phyloP scores from a whole-genome alignment of 2,113 vertebrate genomes.

The Oncorhynchus mykiss region DNA sequence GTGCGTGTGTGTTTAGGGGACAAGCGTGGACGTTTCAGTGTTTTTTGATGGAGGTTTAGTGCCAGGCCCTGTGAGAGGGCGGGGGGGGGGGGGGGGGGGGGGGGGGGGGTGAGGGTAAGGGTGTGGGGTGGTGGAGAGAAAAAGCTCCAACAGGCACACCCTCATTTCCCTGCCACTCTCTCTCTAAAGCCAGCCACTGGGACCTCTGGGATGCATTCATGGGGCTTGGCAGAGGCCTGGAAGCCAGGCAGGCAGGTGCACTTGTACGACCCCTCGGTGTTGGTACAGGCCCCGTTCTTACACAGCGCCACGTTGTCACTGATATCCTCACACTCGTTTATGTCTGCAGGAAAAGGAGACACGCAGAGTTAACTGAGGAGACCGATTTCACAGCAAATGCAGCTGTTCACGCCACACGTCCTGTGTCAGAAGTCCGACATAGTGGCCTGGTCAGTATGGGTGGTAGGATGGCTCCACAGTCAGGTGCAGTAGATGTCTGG shows the following conservation, averaged over 20 bases:
- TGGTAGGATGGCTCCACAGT: neutral
- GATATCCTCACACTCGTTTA: conserved; percentile 91
- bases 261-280: conserved; percentile 91
- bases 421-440: conserved; percentile 1
- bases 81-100: no score
- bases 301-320: conserved; percentile 81
- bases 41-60: conserved; percentile 62
- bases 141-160: conserved; percentile 18
- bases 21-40: conserved; percentile 56
- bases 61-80: conserved; percentile 29
- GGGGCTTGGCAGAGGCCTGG: conserved; percentile 74
- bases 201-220: conserved; percentile 81
- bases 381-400: conserved; percentile 29
- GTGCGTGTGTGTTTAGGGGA: conserved; percentile 11
- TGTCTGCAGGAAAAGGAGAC: conserved; percentile 72
- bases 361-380: conserved; percentile 18
- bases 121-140: conserved; percentile 19
- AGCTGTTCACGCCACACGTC: conserved; percentile 38
- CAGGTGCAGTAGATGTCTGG: neutral
- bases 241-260: conserved; percentile 85
- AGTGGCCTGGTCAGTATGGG: conserved; percentile 6
- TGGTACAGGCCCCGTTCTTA: conserved; percentile 81
- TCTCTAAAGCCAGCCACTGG: conserved; percentile 36
- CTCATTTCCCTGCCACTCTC: conserved; percentile 55
- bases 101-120: neutral